Conservation (phyloP, 2,888 invertebrate genomes). For the Endotricha flammealis region DNA sequence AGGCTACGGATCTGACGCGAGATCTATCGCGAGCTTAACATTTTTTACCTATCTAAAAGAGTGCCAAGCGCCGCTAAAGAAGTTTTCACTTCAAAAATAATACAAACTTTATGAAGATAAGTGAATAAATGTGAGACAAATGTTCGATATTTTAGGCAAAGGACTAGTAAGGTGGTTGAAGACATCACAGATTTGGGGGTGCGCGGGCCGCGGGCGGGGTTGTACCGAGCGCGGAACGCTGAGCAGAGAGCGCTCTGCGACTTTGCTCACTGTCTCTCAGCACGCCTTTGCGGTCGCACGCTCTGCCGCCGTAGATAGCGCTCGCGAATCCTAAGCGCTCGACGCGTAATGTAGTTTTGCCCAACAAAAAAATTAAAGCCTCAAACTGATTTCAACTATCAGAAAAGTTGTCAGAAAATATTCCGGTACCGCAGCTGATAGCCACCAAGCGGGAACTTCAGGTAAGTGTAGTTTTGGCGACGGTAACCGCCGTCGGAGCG, state of each 20-base stretch:
- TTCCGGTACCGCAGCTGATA: slow-evolving; percentile 37
- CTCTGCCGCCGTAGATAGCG: slow-evolving; percentile 24
- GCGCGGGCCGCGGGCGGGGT: slow-evolving; percentile 13
- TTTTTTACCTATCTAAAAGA: too few species aligned
- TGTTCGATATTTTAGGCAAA: background rate
- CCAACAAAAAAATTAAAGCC: slow-evolving; percentile 35
- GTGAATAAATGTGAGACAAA: too few species aligned
- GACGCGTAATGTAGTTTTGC: slow-evolving; percentile 43
- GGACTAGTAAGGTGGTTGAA: slow-evolving; percentile 12
- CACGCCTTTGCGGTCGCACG: slow-evolving; percentile 37
- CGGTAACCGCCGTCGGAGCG: slow-evolving; percentile 21
- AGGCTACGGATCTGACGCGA: too few species aligned
- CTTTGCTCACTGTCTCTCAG: slow-evolving; percentile 23
- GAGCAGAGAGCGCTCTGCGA: slow-evolving; percentile 8
- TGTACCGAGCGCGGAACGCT: slow-evolving; percentile 8
- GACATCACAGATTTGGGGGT: slow-evolving; percentile 14
- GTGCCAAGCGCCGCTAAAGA: too few species aligned
- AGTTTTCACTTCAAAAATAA: too few species aligned
- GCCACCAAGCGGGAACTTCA: slow-evolving; percentile 36
- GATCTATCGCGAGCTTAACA: too few species aligned
- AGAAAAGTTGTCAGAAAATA: slow-evolving; percentile 50
- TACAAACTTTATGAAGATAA: too few species aligned
- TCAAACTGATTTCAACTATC: slow-evolving; percentile 56
- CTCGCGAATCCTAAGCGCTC: slow-evolving; percentile 34
- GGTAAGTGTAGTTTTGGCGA: slow-evolving; percentile 44